These are phyloP conservation scores for Phalera bucephala DNA, from an alignment of 2,888 invertebrate species.

Conservation along the genomic window DNA sequence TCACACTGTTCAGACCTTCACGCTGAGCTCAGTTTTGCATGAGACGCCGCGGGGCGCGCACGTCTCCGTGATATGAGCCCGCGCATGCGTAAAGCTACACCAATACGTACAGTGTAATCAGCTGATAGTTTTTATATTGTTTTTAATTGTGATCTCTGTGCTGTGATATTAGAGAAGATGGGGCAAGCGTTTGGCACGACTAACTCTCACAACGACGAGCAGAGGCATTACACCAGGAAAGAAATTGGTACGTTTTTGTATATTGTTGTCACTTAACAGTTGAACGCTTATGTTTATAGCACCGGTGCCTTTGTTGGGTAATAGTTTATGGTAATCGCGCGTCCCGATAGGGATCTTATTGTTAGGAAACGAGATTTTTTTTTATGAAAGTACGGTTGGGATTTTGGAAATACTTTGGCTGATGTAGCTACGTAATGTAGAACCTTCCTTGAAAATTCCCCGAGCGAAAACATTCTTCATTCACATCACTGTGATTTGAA, in stretches of 20 bases:
- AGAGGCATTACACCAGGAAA: slow-evolving; percentile 70
- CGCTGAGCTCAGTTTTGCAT: slow-evolving; percentile 35
- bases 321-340: not conserved
- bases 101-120: slow-evolving; percentile 44
- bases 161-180: slow-evolving; percentile 61
- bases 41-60: slow-evolving; percentile 47
- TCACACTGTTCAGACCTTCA: slow-evolving; percentile 25
- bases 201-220: slow-evolving; percentile 69
- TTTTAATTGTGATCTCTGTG: slow-evolving; percentile 51
- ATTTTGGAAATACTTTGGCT: too few species aligned
- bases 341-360: too few species aligned
- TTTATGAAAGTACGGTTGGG: too few species aligned
- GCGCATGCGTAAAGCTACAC: slow-evolving; percentile 57
- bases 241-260: slow-evolving; percentile 65
- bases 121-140: slow-evolving; percentile 50
- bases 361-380: too few species aligned
- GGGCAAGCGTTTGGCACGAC: slow-evolving; percentile 78
- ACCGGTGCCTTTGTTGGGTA: not conserved
- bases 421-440: too few species aligned
- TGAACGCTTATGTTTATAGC: not conserved
- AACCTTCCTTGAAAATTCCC: too few species aligned
- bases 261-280: slow-evolving; percentile 21
- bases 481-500: too few species aligned
- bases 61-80: slow-evolving; percentile 45
- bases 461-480: too few species aligned